Base-by-base conservation (phyloP, 2,797 vertebrate species). In the Nasua narica region DNA sequence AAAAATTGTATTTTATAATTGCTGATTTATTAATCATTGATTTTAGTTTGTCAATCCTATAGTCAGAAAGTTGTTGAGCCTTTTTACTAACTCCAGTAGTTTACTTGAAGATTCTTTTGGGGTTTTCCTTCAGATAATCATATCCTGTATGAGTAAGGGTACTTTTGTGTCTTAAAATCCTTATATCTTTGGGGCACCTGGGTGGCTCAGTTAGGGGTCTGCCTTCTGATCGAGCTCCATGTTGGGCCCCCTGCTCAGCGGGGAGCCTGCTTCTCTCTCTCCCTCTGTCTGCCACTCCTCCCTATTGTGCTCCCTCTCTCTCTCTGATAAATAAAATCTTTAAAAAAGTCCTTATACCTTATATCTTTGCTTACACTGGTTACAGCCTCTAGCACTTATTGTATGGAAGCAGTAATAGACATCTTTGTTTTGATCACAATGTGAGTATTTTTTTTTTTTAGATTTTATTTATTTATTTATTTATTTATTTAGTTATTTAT, bases 1-100 rank as follows among this genome's bases (percentile, higher is more conserved):
- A 54, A 54, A 87, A 52, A 43, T 50, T 94, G 23, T 67, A 72
- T 78, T 89, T 91, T 89, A 86, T 92, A 70, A 60, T 92, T 87
- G 50, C 32, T 94, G 25, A 86, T 40, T 85, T 86, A 90, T 62
- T 88, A 89, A 81, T 48, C 21, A 79, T 43, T 82, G 58, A 82
- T 50, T 87, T 89, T 78, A 95, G 13, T 54, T 89, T 91, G 48
- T 70, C 50, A 48, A 54, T 88, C 60, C 78, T 50, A 15, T 84
- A 46, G 32, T 78, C n/a, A 84, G n/a, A 84, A 81, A 6, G 69
- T 77, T 84, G 60, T 58, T 85, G 40, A 72, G 50, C 4, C n/a
- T 74, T 84, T 88, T 74, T 60, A 58, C 40, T 91, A 58, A n/a
- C 79, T 87, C 52, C 54, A 87, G 5, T 72, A 25, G 43, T 69